phyloP scores from a whole-genome alignment of 35 echinoderm and acorn worm genomes.

The Acanthaster planci region DNA sequence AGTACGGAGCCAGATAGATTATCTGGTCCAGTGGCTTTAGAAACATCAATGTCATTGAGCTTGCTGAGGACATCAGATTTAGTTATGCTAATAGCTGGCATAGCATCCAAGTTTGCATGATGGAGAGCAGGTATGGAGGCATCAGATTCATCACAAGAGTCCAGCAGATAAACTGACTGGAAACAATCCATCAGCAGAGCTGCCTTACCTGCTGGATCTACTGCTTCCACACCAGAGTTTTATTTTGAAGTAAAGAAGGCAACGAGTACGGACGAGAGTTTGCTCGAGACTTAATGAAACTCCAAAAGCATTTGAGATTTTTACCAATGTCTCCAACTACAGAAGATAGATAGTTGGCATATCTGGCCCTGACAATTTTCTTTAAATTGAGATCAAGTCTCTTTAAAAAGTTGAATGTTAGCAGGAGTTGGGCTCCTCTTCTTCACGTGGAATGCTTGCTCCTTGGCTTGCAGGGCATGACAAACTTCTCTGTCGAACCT shows the following conservation, averaged over 20 bases:
- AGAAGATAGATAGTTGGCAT: too few relatives aligned
- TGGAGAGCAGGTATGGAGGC: background rate
- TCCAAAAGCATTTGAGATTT: slow-evolving; percentile 32
- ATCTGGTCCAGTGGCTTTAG: background rate
- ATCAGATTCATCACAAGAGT: background rate
- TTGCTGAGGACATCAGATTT: background rate
- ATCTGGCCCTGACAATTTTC: too few relatives aligned
- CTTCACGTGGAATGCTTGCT: background rate
- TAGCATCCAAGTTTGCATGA: background rate
- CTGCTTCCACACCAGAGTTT: background rate
- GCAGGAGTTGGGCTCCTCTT: background rate
- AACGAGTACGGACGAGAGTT: background rate
- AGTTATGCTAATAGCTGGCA: background rate
- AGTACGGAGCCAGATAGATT: slow-evolving; percentile 1
- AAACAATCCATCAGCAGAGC: slow-evolving; percentile 18
- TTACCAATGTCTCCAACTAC: background rate
- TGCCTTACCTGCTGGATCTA: slow-evolving; percentile 5
- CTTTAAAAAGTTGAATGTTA: too few relatives aligned
- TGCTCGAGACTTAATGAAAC: background rate
- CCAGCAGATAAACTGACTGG: slow-evolving; percentile 14
- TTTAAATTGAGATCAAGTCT: too few relatives aligned
- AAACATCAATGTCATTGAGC: background rate
- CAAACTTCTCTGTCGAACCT: slow-evolving; percentile 17
- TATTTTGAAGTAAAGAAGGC: background rate
- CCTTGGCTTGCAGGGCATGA: slow-evolving; percentile 22